phyloP scores from a whole-genome alignment of 1,140 invertebrate species.

The Caenorhabditis brenneri region DNA sequence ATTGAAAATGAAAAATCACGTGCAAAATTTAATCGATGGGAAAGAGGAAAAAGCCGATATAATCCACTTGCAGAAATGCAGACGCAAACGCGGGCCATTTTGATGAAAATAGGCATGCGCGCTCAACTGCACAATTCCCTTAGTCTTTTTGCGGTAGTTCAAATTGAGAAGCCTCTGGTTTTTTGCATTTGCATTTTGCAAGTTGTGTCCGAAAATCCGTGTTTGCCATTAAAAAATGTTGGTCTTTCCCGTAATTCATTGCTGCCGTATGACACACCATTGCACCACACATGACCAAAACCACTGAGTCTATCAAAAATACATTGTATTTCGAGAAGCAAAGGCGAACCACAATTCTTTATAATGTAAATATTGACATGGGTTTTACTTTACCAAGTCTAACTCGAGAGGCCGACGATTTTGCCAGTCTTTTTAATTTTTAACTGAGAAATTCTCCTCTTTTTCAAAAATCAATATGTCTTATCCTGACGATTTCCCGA shows the following conservation, averaged over 20 bases:
- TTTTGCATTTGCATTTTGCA: not conserved
- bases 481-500: conserved; percentile 27
- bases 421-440: not conserved
- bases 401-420: not conserved
- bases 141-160: not conserved
- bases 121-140: not conserved
- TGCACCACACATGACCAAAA: conserved; percentile 14
- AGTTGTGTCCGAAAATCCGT: not conserved
- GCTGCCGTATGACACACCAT: not conserved
- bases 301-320: not conserved
- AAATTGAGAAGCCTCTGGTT: no score
- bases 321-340: not conserved
- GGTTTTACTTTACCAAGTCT: conserved; percentile 10
- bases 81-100: not conserved
- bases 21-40: no score
- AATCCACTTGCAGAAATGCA: not conserved
- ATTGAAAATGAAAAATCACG: not conserved
- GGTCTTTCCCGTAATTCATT: not conserved
- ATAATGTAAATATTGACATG: conserved; percentile 23
- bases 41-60: no score
- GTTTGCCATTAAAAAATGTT: not conserved
- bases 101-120: not conserved
- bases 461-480: conserved; percentile 16
- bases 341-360: not conserved
- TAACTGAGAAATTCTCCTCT: not conserved